Percentiles rank a stretch among this genome's conserved stretches.
These are phyloP conservation scores for Coenonympha glycerion DNA, from an alignment of 2,888 invertebrate genomes.

Conservation along the genomic window DNA sequence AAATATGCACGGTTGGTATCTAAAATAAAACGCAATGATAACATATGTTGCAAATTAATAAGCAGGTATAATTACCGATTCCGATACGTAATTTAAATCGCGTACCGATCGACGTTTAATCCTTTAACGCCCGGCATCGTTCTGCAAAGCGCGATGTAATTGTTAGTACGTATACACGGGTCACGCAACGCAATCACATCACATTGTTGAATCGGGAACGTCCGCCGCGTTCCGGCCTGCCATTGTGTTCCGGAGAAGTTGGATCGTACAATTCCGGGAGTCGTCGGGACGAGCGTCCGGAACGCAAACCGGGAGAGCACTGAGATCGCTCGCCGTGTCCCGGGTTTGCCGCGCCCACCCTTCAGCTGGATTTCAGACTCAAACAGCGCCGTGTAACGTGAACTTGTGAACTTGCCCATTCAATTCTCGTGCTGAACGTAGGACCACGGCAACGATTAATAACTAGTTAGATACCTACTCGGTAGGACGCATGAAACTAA, in stretches of 20 bases:
- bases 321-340: slow-evolving; percentile 32
- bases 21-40: no score
- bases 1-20: no score
- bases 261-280: slow-evolving; percentile 24
- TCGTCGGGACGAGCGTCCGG: slow-evolving; percentile 29
- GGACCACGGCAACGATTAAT: neutral
- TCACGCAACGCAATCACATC: slow-evolving; percentile 36
- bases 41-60: neutral
- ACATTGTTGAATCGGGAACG: slow-evolving; percentile 43
- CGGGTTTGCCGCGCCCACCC: slow-evolving; percentile 37
- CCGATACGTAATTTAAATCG: slow-evolving; percentile 9
- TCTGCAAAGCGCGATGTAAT: neutral
- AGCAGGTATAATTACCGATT: slow-evolving; percentile 15
- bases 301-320: slow-evolving; percentile 47
- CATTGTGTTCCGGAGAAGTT: slow-evolving; percentile 44
- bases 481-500: neutral
- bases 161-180: slow-evolving; percentile 1
- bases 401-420: slow-evolving; percentile 40
- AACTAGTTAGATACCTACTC: neutral
- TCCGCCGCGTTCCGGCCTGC: slow-evolving; percentile 41
- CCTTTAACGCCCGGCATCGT: slow-evolving; percentile 18
- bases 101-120: slow-evolving; percentile 17
- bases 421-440: slow-evolving; percentile 27
- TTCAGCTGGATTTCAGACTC: slow-evolving; percentile 29
- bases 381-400: slow-evolving; percentile 36